Percentiles rank a stretch among this genome's conserved stretches.
phyloP scores from a whole-genome alignment of 2,113 vertebrate species.

The Gambusia holbrooki region DNA sequence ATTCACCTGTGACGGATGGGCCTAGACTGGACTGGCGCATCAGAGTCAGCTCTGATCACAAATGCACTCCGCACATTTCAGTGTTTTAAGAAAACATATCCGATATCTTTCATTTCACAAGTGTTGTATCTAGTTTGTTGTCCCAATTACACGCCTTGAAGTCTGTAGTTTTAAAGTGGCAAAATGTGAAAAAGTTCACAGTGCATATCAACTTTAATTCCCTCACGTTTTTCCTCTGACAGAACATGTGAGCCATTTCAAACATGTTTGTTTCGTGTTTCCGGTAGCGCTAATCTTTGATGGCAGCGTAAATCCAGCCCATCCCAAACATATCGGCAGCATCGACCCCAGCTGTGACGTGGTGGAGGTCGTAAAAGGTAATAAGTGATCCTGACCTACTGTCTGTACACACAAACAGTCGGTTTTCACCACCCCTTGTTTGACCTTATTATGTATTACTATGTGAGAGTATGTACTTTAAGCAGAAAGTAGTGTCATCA shows the following conservation, averaged over 20 bases:
- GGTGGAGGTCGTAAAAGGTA: constrained; percentile 93
- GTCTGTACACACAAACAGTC: not conserved
- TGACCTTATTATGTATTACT: not conserved
- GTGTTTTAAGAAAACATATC: too few relatives aligned
- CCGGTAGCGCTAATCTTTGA: constrained; percentile 92
- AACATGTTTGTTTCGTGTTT: constrained; percentile 32
- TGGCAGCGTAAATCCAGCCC: constrained; percentile 86
- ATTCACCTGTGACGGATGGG: too few relatives aligned
- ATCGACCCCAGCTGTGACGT: constrained; percentile 97
- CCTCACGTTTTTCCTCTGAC: too few relatives aligned
- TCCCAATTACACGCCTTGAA: too few relatives aligned
- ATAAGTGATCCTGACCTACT: constrained; percentile 18
- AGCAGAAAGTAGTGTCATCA: not conserved
- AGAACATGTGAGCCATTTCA: too few relatives aligned
- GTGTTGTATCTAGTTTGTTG: too few relatives aligned
- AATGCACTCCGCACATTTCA: too few relatives aligned
- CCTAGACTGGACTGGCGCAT: too few relatives aligned
- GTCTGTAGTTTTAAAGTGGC: too few relatives aligned
- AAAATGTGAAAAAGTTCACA: too few relatives aligned
- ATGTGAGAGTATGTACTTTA: not conserved
- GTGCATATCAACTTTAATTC: not conserved
- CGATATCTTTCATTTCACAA: too few relatives aligned
- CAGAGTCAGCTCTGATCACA: too few relatives aligned
- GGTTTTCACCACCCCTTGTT: not conserved
- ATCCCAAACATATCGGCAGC: constrained; percentile 95